These are phyloP conservation scores for Labeo catla DNA, from an alignment of 2,113 vertebrate genomes.

Conservation along the genomic window DNA sequence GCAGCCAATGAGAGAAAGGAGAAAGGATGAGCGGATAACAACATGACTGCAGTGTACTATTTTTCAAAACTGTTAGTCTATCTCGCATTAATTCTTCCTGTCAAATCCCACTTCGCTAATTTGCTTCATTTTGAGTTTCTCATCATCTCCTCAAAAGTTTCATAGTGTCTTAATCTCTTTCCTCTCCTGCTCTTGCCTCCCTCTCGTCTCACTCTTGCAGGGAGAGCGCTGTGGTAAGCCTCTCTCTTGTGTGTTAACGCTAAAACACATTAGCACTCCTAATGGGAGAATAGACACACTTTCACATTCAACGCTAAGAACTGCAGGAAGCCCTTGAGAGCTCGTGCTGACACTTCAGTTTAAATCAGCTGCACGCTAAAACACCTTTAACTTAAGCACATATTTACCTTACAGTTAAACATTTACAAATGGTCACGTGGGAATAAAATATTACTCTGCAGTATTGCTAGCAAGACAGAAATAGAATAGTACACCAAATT, in stretches of 20 bases:
- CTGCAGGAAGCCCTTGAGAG: constrained; percentile 17
- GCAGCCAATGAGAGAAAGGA: neutral
- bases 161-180: constrained; percentile 18
- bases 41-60: neutral
- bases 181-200: constrained; percentile 44
- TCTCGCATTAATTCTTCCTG: constrained; percentile 4
- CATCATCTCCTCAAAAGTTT: constrained; percentile 49
- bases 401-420: constrained; percentile 1
- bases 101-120: constrained; percentile 44
- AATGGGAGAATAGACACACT: constrained; percentile 43
- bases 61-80: neutral
- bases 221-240: constrained; percentile 71
- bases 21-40: neutral
- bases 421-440: neutral
- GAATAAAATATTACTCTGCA: neutral
- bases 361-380: constrained; percentile 10
- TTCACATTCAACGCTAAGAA: constrained; percentile 36
- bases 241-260: constrained; percentile 59
- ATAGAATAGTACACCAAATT: neutral
- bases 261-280: constrained; percentile 53
- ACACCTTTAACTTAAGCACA: constrained; percentile 31
- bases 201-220: constrained; percentile 28
- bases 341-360: constrained; percentile 17
- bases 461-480: neutral
- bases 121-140: constrained; percentile 27